Evolutionary conservation across 2,888 invertebrate genomes (phyloP), one percentile per base, ranked within the genome.

Genomic region (Prenolepis imparis): DNA sequence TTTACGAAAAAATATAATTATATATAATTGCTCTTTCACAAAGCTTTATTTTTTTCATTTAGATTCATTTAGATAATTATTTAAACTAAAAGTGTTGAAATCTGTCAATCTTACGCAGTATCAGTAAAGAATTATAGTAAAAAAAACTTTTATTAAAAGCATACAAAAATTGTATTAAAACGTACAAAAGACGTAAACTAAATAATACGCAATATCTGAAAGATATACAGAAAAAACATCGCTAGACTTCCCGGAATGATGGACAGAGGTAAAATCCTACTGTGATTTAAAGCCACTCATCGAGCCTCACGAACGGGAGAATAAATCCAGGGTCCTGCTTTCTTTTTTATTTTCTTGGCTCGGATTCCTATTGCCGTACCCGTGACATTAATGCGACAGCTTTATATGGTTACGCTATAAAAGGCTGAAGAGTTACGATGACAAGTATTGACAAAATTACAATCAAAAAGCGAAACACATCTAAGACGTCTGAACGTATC

Each of bases 271-370:
- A 73, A 81, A 73, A 55, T 73, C n/a, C 15, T 41, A 5, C 64
- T 36, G 41, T 78, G 44, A 77, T 77, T 82, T 82, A 77, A 77
- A 77, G 24, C 64, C 24, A 66, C 52, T 77, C 66, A 66, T 75
- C 36, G 18, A 57, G 44, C 36, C 15, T 21, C 32, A 55, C 57
- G 39, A 74, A 75, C 57, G 44, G 21, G n/a, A 52, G 48, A 52
- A 77, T n/a, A 44, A 63, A 64, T 77, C 24, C 44, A 55, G 24
- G 11, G 12, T 77, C 11, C 24, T 59, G 12, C 15, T 28, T 73
- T 41, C 39, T 66, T 24, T 32, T 77, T 75, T 24, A 55, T 75
- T 66, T 36, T 59, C 32, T 18, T 41, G 32, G 39, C 39, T 52
- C 12, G 55, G 36, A n/a, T 63, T 73, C 3, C 15, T 52, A 24